Conservation (phyloP, 37 sponge, comb jelly and placozoan genomes). For the Cliona cf. orientalis region DNA sequence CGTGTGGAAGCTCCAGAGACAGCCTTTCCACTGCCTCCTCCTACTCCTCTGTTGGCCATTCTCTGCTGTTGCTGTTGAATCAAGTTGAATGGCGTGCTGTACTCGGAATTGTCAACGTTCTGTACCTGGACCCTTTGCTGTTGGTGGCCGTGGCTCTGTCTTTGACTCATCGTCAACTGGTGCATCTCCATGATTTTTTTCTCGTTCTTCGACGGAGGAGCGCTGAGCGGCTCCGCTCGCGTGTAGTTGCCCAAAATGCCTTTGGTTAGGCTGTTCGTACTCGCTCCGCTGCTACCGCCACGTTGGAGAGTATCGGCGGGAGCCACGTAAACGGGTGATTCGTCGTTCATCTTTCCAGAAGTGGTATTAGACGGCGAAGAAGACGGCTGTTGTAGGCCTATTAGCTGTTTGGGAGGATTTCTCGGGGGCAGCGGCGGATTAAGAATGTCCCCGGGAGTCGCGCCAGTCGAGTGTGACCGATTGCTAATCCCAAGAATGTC, state of each 20-base stretch:
- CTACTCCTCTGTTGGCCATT: no score
- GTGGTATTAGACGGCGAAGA: background rate
- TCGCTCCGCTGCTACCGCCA: background rate
- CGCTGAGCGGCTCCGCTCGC: background rate
- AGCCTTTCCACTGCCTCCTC: no score
- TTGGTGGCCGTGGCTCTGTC: background rate
- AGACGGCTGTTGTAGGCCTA: no score
- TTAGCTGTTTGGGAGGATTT: no score
- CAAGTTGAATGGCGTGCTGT: constrained; percentile 46
- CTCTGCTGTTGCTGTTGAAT: background rate
- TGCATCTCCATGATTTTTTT: constrained; percentile 19
- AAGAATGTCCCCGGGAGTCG: background rate
- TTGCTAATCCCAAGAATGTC: background rate
- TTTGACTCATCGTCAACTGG: constrained; percentile 33
- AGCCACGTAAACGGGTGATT: constrained; percentile 18
- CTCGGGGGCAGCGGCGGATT: constrained; percentile 38
- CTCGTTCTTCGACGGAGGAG: constrained; percentile 3
- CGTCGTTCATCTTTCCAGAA: no score
- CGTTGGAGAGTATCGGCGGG: constrained; percentile 44
- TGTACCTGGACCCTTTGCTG: constrained; percentile 14
- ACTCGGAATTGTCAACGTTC: constrained; percentile 40
- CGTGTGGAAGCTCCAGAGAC: background rate
- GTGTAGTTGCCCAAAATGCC: background rate
- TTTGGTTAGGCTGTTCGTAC: background rate
- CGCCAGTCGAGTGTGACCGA: background rate